Evolutionary conservation across 1,140 invertebrate genomes (phyloP), one percentile per base, ranked within the genome.

Genomic region (Drosophila lowei): DNA sequence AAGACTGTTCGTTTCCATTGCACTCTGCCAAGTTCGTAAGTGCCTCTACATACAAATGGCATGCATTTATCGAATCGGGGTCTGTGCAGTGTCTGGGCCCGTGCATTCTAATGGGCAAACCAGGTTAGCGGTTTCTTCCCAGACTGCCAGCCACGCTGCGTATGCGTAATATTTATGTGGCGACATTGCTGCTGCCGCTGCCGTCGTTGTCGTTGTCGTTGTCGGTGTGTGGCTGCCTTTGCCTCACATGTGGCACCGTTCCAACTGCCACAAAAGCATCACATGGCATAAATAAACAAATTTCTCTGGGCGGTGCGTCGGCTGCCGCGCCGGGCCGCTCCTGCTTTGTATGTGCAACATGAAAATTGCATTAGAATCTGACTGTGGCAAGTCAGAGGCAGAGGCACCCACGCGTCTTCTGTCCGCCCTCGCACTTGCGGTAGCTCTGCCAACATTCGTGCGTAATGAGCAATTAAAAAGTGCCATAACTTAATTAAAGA

Each of bases 221-320:
- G 48, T 41, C 52, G 46, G 43, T 13, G 9, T 38, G 34, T 38
- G 34, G 34, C 34, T 38, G 34, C 34, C 11, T 11, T 11, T 2
- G 11, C 9, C 34, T 63, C 81, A 86, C 81, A 86, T 86, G 81
- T 86, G 81, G 83, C 81, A 88, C 44, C 15, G 62, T 72, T 58
- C 81, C 81, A 86, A 86, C 34, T 68, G 44, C 57, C 48, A 53
- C 54, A 49, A 49, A 48, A 11, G 25, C 64, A 49, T 59, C 79
- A 63, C 54, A 77, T 75, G 79, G 77, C 80, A 86, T 86, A 85
- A 86, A 85, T 86, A 85, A 77, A 76, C 80, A 72, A 52, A 84
- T 73, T 50, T 55, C 73, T 64, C 62, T 79, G 28, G 50, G 52
- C 34, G 23, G 8, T 65, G 46, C 72, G 34, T 46, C 43, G 41